Evolutionary conservation across 2,113 vertebrate genomes (phyloP).

Genomic region (Ursus arctos): DNA sequence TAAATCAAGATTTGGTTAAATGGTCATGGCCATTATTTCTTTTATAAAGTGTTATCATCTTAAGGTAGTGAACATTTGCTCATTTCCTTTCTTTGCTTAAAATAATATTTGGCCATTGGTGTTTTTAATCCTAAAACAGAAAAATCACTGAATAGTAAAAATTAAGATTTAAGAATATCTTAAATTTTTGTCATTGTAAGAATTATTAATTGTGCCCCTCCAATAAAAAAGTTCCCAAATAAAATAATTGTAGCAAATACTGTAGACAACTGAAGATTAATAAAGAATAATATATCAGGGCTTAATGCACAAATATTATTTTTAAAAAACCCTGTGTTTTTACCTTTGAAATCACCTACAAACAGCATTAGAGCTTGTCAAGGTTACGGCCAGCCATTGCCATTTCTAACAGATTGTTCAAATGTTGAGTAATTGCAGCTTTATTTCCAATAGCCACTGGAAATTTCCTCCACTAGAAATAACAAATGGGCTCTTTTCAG

Average conservation of each 20-base stretch:
- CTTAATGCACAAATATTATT: not conserved
- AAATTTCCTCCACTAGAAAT: not conserved
- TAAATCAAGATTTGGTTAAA: not conserved
- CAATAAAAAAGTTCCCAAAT: not conserved
- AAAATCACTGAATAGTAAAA: not conserved
- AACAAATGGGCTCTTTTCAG: not conserved
- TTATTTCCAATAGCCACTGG: constrained; percentile 18
- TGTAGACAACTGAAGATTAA: not conserved
- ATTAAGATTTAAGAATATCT: not conserved
- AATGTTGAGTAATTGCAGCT: not conserved
- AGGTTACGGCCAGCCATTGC: not conserved
- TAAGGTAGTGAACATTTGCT: constrained; percentile 37
- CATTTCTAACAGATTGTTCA: not conserved
- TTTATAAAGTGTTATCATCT: constrained; percentile 31
- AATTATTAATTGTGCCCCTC: not conserved
- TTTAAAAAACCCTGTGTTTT: not conserved
- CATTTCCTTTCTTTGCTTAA: constrained; percentile 30
- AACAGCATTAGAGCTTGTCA: not conserved
- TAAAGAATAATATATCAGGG: not conserved
- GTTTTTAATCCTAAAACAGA: constrained; percentile 38
- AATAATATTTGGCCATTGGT: constrained; percentile 19
- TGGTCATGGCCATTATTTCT: not conserved
- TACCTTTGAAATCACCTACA: not conserved
- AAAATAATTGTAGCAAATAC: constrained; percentile 11
- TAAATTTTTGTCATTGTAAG: not conserved